Evolutionary conservation across 1,140 invertebrate genomes (phyloP).

Genomic region (Aphis craccivora): DNA sequence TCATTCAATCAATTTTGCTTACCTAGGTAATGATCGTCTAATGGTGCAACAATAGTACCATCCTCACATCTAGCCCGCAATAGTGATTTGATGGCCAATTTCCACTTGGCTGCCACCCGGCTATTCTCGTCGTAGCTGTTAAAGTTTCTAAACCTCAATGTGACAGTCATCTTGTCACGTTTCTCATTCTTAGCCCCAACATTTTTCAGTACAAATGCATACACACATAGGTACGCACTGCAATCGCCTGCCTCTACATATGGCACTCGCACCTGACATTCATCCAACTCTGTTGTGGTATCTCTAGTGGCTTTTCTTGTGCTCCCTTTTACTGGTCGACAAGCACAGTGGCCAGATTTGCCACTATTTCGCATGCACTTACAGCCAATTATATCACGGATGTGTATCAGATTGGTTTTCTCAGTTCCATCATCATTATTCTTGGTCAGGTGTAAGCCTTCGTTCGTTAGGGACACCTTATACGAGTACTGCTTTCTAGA

Average conservation of each 20-base stretch:
- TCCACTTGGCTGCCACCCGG: slow-evolving; percentile 82
- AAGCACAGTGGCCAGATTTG: not conserved
- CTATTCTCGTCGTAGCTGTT: slow-evolving; percentile 86
- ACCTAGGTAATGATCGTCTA: slow-evolving; percentile 12
- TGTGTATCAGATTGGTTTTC: slow-evolving; percentile 15
- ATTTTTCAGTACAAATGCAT: slow-evolving; percentile 82
- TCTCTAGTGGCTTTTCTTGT: not conserved
- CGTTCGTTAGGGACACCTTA: not conserved
- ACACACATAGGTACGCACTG: slow-evolving; percentile 87
- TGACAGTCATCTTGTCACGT: slow-evolving; percentile 80
- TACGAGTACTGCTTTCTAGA: slow-evolving; percentile 39
- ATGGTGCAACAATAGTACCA: not conserved
- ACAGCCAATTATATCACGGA: slow-evolving; percentile 34
- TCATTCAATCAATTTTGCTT: not conserved
- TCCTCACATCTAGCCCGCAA: slow-evolving; percentile 66
- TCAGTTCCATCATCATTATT: not conserved
- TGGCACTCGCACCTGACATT: not conserved
- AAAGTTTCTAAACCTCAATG: slow-evolving; percentile 79
- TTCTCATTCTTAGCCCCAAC: slow-evolving; percentile 72
- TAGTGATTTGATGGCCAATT: slow-evolving; percentile 76
- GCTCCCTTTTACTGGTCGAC: not conserved
- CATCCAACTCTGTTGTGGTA: not conserved
- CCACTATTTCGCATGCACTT: slow-evolving; percentile 41
- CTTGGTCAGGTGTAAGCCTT: not conserved
- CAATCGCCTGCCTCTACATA: not conserved